These are phyloP conservation scores for Agrochola circellaris DNA, from an alignment of 2,888 invertebrate genomes.

Conservation along the genomic window DNA sequence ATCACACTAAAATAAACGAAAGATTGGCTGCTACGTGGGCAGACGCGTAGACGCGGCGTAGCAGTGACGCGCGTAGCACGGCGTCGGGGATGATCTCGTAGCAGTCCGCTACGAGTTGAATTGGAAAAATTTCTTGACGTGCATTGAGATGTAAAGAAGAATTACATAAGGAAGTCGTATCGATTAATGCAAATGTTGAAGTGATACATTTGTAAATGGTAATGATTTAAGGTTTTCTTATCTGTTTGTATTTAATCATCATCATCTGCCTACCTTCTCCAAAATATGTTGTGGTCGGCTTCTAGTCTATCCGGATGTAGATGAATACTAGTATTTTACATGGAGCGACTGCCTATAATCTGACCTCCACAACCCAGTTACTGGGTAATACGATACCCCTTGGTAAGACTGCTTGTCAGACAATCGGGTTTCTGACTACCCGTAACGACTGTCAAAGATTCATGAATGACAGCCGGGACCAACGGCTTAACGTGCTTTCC, in stretches of 20 bases:
- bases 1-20: slow-evolving; percentile 35
- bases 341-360: too few relatives aligned
- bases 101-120: slow-evolving; percentile 28
- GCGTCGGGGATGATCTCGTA: slow-evolving; percentile 34
- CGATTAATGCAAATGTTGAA: background rate
- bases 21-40: slow-evolving; percentile 19
- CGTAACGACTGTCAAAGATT: too few relatives aligned
- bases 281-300: too few relatives aligned
- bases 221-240: background rate
- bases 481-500: too few relatives aligned
- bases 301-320: too few relatives aligned
- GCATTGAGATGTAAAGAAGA: background rate
- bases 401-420: too few relatives aligned
- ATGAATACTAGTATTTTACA: too few relatives aligned
- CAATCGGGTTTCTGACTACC: too few relatives aligned
- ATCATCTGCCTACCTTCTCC: too few relatives aligned
- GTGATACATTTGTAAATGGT: background rate
- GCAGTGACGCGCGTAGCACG: slow-evolving; percentile 31
- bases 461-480: too few relatives aligned
- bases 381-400: too few relatives aligned
- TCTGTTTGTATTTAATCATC: background rate
- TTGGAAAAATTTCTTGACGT: slow-evolving; percentile 1
- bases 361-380: too few relatives aligned
- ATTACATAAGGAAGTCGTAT: background rate
- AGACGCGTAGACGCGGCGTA: slow-evolving; percentile 42